Evolutionary conservation across 2,888 invertebrate species (phyloP).

Genomic region (Andrena flavipes): DNA sequence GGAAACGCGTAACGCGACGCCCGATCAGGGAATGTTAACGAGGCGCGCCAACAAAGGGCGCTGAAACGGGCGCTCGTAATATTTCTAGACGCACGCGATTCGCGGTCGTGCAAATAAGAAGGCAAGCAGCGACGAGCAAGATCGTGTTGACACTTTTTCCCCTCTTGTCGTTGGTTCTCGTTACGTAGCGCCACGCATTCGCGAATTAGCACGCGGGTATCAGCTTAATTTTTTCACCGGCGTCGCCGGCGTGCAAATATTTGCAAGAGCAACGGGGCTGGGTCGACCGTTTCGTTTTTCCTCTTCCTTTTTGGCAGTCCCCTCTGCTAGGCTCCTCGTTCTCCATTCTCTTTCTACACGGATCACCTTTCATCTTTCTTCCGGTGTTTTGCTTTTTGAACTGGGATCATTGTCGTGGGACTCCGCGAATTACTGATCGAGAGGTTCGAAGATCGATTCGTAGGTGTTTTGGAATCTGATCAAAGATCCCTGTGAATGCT

Average conservation of each 20-base stretch:
- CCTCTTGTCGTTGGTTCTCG: conserved; percentile 25
- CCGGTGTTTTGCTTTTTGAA: not conserved
- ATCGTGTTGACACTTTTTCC: conserved; percentile 48
- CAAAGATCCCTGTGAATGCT: no score
- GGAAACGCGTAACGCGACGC: not conserved
- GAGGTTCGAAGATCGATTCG: no score
- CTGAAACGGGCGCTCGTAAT: conserved; percentile 37
- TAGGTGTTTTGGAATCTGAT: no score
- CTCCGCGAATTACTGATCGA: no score
- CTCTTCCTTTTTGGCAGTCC: not conserved
- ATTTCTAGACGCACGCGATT: conserved; percentile 49
- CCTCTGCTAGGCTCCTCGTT: conserved; percentile 14
- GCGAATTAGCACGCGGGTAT: conserved; percentile 64
- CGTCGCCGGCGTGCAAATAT: conserved; percentile 66
- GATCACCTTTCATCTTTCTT: not conserved
- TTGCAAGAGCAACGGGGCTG: conserved; percentile 54
- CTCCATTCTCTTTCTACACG: conserved; percentile 26
- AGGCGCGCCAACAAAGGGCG: conserved; percentile 39
- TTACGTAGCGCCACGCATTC: conserved; percentile 35
- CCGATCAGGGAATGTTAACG: conserved; percentile 40
- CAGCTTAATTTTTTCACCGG: conserved; percentile 56
- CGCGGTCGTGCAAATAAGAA: conserved; percentile 49
- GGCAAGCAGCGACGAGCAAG: conserved; percentile 28
- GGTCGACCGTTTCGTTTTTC: conserved; percentile 23
- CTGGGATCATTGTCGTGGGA: not conserved